Evolutionary conservation across 2,797 vertebrate genomes (phyloP).

Genomic region (Phaenicophaeus curvirostris): DNA sequence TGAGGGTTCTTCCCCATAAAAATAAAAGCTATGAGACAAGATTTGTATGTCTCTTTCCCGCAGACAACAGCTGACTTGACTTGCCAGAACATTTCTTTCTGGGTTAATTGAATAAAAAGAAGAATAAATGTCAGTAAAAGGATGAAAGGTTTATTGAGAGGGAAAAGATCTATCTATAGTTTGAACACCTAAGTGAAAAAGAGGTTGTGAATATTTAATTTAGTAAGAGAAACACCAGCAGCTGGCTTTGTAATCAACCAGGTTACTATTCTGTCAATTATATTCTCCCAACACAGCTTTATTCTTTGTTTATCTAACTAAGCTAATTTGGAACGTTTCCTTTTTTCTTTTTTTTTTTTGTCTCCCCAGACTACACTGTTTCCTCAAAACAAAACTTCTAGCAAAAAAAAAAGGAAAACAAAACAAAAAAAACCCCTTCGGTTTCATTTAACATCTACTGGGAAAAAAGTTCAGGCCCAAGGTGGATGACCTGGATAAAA

Average conservation of each 20-base stretch:
- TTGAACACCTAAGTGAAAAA: slow-evolving; percentile 62
- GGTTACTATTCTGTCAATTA: slow-evolving; percentile 16
- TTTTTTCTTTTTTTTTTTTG: neutral
- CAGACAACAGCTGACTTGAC: slow-evolving; percentile 72
- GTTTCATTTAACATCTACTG: neutral
- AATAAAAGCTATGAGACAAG: slow-evolving; percentile 74
- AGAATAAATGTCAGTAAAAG: slow-evolving; percentile 69
- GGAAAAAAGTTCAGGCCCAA: neutral
- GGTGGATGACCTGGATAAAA: neutral
- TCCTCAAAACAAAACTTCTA: neutral
- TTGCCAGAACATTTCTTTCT: slow-evolving; percentile 72
- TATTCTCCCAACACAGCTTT: neutral
- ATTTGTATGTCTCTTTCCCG: slow-evolving; percentile 71
- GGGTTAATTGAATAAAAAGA: slow-evolving; percentile 77
- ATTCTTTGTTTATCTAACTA: slow-evolving; percentile 48
- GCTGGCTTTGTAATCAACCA: slow-evolving; percentile 14
- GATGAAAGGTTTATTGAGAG: slow-evolving; percentile 70
- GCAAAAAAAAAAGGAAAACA: neutral
- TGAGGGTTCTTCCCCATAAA: slow-evolving; percentile 73
- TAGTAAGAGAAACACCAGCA: slow-evolving; percentile 41
- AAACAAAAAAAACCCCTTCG: neutral
- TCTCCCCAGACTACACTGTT: neutral
- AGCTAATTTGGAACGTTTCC: neutral
- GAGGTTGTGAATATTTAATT: slow-evolving; percentile 23
- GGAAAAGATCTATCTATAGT: slow-evolving; percentile 40